Evolutionary conservation across 1,140 invertebrate species (phyloP).

Genomic region (Polypedilum vanderplanki): DNA sequence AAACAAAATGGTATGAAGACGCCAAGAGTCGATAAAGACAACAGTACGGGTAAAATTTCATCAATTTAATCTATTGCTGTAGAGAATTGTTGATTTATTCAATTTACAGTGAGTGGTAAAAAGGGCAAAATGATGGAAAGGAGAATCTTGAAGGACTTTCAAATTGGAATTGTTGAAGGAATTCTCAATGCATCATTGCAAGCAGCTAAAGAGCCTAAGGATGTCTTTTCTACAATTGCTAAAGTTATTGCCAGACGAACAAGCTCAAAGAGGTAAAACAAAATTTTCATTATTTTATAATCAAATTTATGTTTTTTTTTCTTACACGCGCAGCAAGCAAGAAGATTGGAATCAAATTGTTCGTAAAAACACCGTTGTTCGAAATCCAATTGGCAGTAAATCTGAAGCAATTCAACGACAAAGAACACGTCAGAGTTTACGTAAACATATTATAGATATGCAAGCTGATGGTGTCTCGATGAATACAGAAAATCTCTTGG

Average conservation of each 20-base stretch:
- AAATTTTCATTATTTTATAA: conserved; percentile 27
- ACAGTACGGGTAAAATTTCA: conserved; percentile 49
- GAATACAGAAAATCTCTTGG: conserved; percentile 60
- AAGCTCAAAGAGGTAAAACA: conserved; percentile 47
- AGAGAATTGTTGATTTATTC: conserved; percentile 30
- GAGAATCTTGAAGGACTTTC: conserved; percentile 80
- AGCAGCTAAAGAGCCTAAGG: conserved; percentile 58
- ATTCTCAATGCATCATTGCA: conserved; percentile 66
- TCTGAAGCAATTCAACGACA: conserved; percentile 54
- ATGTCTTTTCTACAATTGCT: conserved; percentile 72
- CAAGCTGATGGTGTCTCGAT: conserved; percentile 52
- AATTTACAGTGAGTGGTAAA: conserved; percentile 60
- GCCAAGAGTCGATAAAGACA: conserved; percentile 57
- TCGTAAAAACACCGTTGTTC: conserved; percentile 55
- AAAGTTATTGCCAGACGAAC: conserved; percentile 63
- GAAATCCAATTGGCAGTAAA: conserved; percentile 71
- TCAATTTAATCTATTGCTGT: neutral
- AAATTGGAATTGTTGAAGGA: conserved; percentile 78
- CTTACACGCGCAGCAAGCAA: conserved; percentile 48
- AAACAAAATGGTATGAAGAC: conserved; percentile 73
- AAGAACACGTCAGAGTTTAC: conserved; percentile 57
- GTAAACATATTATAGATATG: conserved; percentile 55
- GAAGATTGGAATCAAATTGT: conserved; percentile 82
- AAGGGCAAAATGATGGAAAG: conserved; percentile 79
- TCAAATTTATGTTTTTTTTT: conserved; percentile 28